Conservation (phyloP, 2,888 invertebrate species). For the Cynaeus angustus region DNA sequence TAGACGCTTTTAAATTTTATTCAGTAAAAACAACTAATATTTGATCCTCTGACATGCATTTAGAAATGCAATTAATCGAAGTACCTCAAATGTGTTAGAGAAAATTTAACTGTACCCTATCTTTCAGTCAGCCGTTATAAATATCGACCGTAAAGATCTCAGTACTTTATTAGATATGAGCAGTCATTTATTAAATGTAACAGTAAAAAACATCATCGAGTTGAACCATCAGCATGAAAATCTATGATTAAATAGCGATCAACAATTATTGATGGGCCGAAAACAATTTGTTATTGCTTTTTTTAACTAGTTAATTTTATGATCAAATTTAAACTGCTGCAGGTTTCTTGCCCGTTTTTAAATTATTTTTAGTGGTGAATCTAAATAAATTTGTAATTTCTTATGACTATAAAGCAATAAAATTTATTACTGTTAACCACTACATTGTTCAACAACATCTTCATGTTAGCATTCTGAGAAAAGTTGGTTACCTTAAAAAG, state of each 20-base stretch:
- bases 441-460: not conserved
- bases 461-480: not conserved
- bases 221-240: not conserved
- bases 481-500: not conserved
- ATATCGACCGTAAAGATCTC: conserved; percentile 2
- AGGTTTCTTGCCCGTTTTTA: no score
- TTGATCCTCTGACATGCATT: no score
- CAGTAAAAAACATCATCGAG: not conserved
- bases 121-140: not conserved
- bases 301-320: no score
- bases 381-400: no score
- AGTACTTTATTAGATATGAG: not conserved
- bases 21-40: no score
- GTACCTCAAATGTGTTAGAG: not conserved
- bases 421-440: conserved; percentile 3
- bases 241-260: not conserved
- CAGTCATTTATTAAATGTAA: not conserved
- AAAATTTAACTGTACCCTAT: not conserved
- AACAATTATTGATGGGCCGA: not conserved
- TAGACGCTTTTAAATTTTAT: no score
- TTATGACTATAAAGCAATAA: no score
- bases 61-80: not conserved
- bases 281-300: no score
- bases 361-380: no score
- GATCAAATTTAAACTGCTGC: no score